Base-by-base conservation (phyloP, 2,797 vertebrate genomes). In the Otolemur crassicaudatus region DNA sequence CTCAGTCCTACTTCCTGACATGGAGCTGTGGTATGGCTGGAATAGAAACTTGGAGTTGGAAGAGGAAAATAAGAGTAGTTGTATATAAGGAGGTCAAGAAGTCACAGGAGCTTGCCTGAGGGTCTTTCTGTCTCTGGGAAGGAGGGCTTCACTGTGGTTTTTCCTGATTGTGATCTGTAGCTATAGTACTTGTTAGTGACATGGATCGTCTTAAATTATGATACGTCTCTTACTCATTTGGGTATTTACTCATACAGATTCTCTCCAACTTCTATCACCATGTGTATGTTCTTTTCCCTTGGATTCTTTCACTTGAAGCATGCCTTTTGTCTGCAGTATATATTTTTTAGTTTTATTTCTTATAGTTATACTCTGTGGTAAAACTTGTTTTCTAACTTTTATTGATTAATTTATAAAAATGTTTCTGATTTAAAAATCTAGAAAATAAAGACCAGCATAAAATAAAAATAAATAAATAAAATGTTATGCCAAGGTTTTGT, bases 341-440 rank as follows among this genome's bases (percentile, higher is more conserved):
- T 83, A 53, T 84, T 58, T 76, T 92, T 89, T 69, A 70, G 29
- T 86, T 92, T 92, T 94, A 23, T 29, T 94, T 75, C 22, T 43
- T 86, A 76, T 37, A 37, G 69, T 87, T 75, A 58, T 76, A n/a
- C 23, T 84, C 12, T 75, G 19, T 92, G n/a, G 31, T 82, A 13
- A 92, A 84, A 92, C 46, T 46, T 75, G 3, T 84, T 84, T 94
- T 76, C 88, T 90, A 90, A 65, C 46, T 72, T 63, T 25, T 34
- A 67, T 40, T 75, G 37, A 29, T 91, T 87, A 61, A 61, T 90
- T 84, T 84, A 86, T 87, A 25, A 84, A 95, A 87, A 72, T 34
- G 43, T 31, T 77, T 5, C 56, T 79, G 72, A 46, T 84, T 92
- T 67, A 10, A 67, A 77, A 73, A 83, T 87, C 73, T 65, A 72